Base-by-base conservation (phyloP, 2,888 invertebrate species). In the Metellina segmentata region DNA sequence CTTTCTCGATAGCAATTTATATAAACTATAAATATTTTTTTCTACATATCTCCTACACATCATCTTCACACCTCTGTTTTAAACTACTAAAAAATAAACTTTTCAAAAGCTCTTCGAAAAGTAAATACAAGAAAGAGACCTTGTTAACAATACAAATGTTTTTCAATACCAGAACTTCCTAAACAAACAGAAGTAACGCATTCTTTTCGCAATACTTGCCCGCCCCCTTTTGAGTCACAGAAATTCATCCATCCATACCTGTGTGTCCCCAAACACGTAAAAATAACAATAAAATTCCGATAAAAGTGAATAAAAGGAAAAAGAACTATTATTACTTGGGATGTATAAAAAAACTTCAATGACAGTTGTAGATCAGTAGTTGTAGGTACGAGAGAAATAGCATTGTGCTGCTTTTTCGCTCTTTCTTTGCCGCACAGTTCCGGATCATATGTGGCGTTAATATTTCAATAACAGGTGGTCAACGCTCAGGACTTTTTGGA, bases 351-450 rank as follows among this genome's bases (percentile, higher is more conserved):
- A 82, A 49, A 82, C 72, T 19, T 71, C 82, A 72, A 20, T 71
- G 69, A 81, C 81, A 70, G 8, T 81, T 81, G 71, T 82, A 52
- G 82, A 82, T 72, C 82, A 82, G 82, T 82, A 72, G 82, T 51
- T 48, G 13, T 4, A 11, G 11, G 34, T 79, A 61, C 77, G 51
- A 79, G 61, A 16, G 34, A 53, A 16, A 8, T 78, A 8, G 19
- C 20, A 13, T 78, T 78, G 51, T 51, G n/a, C n/a, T 53, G 51
- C 53, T 79, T 61, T 75, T 52, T n/a, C 16, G 11, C 49, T 53
- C 34, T 20, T 52, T 53, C 34, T 20, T 52, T 52, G 13, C 20
- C n/a, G 7, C 61, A 79, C 79, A 34, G 82, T 82, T 82, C 49
- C 82, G 82, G 51, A 72, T 82, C 82, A 82, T 72, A 71, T 82